Percentiles rank a stretch among this genome's conserved stretches.
Evolutionary conservation across 2,113 vertebrate species (phyloP).

Genomic region (Ranitomeya variabilis): DNA sequence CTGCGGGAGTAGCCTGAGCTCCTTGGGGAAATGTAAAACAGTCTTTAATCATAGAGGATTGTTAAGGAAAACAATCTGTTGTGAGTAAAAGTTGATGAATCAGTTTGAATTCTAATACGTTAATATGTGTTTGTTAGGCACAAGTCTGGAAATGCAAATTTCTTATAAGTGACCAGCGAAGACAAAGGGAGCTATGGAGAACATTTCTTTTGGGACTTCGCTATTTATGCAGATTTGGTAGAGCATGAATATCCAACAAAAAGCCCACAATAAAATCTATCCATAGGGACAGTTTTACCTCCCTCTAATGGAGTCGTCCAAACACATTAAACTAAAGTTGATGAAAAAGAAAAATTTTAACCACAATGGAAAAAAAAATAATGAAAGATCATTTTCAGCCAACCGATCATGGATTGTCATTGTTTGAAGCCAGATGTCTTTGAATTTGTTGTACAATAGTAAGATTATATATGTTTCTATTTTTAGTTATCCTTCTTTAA

Average conservation of each 20-base stretch:
- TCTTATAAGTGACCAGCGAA: conserved; percentile 33
- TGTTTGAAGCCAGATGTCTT: too few relatives aligned
- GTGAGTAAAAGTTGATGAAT: conserved; percentile 38
- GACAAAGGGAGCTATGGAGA: not conserved
- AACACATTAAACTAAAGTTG: too few relatives aligned
- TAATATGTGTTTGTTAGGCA: not conserved
- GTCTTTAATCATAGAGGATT: conserved; percentile 66
- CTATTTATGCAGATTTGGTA: not conserved
- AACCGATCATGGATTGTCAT: too few relatives aligned
- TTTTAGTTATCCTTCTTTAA: too few relatives aligned
- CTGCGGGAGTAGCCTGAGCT: conserved; percentile 60
- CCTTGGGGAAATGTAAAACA: conserved; percentile 69
- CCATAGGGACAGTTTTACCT: not conserved
- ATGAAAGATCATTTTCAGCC: too few relatives aligned
- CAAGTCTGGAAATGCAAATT: conserved; percentile 6
- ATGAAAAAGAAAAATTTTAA: too few relatives aligned
- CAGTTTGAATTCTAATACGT: conserved; percentile 21
- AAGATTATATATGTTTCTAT: too few relatives aligned
- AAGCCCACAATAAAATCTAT: not conserved
- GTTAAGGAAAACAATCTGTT: conserved; percentile 60
- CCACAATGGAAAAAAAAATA: too few relatives aligned
- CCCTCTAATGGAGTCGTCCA: too few relatives aligned
- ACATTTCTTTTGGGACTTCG: not conserved
- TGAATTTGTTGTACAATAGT: too few relatives aligned
- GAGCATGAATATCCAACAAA: conserved; percentile 18